These are phyloP conservation scores for Ophion ellenae DNA, from an alignment of 2,888 invertebrate genomes.

Conservation along the genomic window DNA sequence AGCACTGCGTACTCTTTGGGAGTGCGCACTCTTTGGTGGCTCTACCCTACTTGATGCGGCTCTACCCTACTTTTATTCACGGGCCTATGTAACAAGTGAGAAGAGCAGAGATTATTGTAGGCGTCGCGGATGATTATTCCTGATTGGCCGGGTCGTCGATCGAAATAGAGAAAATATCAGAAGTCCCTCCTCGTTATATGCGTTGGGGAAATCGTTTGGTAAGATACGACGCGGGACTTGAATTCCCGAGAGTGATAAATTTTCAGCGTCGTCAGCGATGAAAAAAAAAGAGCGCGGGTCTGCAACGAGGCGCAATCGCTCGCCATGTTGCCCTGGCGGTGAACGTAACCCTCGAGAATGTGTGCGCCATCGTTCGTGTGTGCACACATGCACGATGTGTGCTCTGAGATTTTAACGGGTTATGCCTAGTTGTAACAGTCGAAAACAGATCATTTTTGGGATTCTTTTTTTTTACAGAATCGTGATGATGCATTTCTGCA, in stretches of 20 bases:
- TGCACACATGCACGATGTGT: slow-evolving; percentile 11
- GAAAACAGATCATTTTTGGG: too few species aligned
- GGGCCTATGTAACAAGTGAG: slow-evolving; percentile 1
- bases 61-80: background rate
- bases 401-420: slow-evolving; percentile 12
- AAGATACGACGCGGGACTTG: slow-evolving; percentile 4
- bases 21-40: too few species aligned
- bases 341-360: slow-evolving; percentile 42
- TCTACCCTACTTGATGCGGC: too few species aligned
- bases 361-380: background rate
- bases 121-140: background rate
- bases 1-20: too few species aligned
- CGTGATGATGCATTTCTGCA: too few species aligned
- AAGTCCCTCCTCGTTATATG: background rate
- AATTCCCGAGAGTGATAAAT: slow-evolving; percentile 55
- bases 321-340: slow-evolving; percentile 28
- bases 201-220: slow-evolving; percentile 39
- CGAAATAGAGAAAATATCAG: background rate
- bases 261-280: slow-evolving; percentile 65
- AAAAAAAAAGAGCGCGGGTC: slow-evolving; percentile 45
- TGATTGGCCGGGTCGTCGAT: background rate
- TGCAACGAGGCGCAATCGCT: slow-evolving; percentile 7
- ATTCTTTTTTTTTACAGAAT: too few species aligned
- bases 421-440: too few species aligned
- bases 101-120: background rate